phyloP scores from a whole-genome alignment of 2,888 invertebrate species.

The Dascillus cervinus region DNA sequence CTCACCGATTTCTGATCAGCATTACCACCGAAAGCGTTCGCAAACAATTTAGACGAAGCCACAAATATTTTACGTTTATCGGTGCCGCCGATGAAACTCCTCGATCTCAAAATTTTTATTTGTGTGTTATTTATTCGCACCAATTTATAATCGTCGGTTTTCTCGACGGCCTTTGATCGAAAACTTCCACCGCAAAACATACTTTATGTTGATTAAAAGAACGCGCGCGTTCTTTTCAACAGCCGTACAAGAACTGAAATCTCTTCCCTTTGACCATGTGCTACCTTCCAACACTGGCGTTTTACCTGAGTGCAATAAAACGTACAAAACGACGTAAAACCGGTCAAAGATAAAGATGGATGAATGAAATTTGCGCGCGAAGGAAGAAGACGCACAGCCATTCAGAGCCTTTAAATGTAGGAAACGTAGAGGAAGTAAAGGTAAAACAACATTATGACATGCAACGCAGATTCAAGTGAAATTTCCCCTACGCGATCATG shows the following conservation, averaged over 20 bases:
- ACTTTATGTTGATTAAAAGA: constrained; percentile 1
- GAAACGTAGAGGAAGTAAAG: constrained; percentile 13
- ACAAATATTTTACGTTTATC: constrained; percentile 10
- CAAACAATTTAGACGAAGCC: too few species aligned
- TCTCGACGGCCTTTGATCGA: constrained; percentile 32
- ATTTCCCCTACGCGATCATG: neutral
- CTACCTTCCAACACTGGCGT: constrained; percentile 25
- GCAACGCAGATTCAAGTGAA: constrained; percentile 4
- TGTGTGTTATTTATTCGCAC: constrained; percentile 32
- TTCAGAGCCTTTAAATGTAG: constrained; percentile 5
- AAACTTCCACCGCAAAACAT: constrained; percentile 40
- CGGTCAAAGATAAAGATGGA: too few species aligned
- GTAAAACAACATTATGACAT: constrained; percentile 11
- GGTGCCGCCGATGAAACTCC: constrained; percentile 19
- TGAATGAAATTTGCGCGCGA: constrained; percentile 3
- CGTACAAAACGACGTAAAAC: neutral
- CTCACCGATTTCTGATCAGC: too few species aligned
- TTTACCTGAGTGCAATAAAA: constrained; percentile 19
- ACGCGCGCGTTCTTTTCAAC: neutral
- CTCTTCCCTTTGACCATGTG: constrained; percentile 29
- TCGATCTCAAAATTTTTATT: constrained; percentile 30
- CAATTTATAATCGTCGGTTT: constrained; percentile 34
- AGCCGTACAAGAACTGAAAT: constrained; percentile 23
- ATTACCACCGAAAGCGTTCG: too few species aligned
- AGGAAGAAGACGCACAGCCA: constrained; percentile 1